Percentiles rank a stretch among this genome's conserved stretches.
Evolutionary conservation across 2,113 vertebrate genomes (phyloP).

Genomic region (Cheilinus undulatus): DNA sequence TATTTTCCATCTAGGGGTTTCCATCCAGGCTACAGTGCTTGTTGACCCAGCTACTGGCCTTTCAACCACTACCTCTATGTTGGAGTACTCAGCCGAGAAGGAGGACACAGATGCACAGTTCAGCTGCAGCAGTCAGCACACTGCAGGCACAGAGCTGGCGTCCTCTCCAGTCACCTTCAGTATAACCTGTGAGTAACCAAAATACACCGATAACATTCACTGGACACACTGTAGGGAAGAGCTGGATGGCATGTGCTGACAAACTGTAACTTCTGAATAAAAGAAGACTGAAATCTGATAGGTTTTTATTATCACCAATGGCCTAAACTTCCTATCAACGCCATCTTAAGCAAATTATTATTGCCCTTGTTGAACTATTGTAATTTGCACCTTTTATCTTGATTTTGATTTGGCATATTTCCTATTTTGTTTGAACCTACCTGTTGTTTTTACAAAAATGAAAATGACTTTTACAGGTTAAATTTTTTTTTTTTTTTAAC

Average conservation of each 20-base stretch:
- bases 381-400: no score
- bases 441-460: no score
- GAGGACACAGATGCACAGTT: slow-evolving; percentile 88
- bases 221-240: neutral
- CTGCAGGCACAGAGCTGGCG: slow-evolving; percentile 77
- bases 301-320: neutral
- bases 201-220: neutral
- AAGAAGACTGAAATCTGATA: neutral
- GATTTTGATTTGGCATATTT: no score
- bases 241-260: neutral
- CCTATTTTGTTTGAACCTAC: no score
- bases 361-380: no score
- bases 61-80: slow-evolving; percentile 84
- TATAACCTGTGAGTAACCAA: slow-evolving; percentile 91
- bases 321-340: no score
- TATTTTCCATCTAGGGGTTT: slow-evolving; percentile 79
- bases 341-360: no score
- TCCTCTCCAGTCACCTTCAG: slow-evolving; percentile 86
- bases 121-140: slow-evolving; percentile 84
- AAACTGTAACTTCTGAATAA: neutral
- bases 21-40: slow-evolving; percentile 80
- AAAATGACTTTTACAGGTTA: no score
- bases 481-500: no score
- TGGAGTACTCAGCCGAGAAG: slow-evolving; percentile 89
- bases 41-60: slow-evolving; percentile 85